Evolutionary conservation across 1,140 invertebrate genomes (phyloP).

Genomic region (Papilio aristodemus): DNA sequence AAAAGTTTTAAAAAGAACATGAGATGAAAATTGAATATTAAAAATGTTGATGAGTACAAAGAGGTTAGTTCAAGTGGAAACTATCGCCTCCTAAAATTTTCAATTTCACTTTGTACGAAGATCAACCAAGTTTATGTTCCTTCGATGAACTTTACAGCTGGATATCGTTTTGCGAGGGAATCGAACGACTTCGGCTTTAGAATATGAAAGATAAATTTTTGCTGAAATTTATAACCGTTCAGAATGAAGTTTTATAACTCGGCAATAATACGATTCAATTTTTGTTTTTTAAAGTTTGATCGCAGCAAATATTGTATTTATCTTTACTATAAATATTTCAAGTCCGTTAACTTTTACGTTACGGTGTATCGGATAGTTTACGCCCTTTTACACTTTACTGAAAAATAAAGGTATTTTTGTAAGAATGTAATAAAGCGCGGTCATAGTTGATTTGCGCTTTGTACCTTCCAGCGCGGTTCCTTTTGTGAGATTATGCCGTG

Average conservation of each 20-base stretch:
- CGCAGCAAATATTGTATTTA: neutral
- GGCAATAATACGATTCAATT: constrained; percentile 3
- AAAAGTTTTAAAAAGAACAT: neutral
- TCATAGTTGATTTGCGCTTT: neutral
- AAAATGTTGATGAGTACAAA: neutral
- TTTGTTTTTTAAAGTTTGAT: constrained; percentile 12
- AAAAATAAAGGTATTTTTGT: neutral
- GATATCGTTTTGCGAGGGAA: neutral
- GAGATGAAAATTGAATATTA: neutral
- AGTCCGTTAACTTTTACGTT: constrained; percentile 2
- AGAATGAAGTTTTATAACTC: constrained; percentile 15
- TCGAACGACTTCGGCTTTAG: neutral
- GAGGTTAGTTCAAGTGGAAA: neutral
- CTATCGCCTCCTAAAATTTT: neutral
- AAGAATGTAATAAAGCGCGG: neutral
- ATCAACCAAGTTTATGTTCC: neutral
- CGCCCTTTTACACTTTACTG: neutral
- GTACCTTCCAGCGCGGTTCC: no score
- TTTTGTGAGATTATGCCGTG: no score
- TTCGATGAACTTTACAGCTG: neutral
- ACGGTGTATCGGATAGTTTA: neutral
- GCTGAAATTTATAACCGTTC: constrained; percentile 12
- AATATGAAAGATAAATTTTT: constrained; percentile 10
- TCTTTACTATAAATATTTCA: neutral
- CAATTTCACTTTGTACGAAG: constrained; percentile 10